phyloP scores from a whole-genome alignment of 2,888 invertebrate genomes.

The Ischnura elegans region DNA sequence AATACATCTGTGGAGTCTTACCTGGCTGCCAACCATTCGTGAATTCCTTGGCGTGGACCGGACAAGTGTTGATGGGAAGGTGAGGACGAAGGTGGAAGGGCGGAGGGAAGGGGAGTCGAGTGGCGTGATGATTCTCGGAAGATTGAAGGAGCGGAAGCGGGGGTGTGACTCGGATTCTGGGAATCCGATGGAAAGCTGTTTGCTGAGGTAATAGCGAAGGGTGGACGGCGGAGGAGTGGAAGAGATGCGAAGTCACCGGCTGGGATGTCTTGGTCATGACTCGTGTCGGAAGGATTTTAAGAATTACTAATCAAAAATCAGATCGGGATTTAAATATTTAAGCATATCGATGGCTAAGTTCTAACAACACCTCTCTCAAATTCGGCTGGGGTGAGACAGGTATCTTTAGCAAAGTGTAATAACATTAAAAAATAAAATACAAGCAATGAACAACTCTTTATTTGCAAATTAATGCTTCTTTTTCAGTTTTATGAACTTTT shows the following conservation, averaged over 20 bases:
- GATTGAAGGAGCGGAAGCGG: background rate
- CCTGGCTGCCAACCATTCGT: background rate
- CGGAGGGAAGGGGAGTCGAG: background rate
- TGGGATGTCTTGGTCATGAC: background rate
- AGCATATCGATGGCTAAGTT: no score
- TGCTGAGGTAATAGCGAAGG: background rate
- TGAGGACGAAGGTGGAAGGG: background rate
- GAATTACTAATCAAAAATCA: no score
- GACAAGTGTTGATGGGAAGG: background rate
- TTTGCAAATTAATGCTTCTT: no score
- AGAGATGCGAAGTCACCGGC: background rate
- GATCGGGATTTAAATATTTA: no score
- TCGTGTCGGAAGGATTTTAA: background rate
- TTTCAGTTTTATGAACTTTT: no score
- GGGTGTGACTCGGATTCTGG: background rate
- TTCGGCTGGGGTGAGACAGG: no score
- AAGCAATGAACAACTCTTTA: no score
- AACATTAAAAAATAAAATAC: no score
- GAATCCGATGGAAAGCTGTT: background rate
- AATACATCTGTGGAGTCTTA: background rate
- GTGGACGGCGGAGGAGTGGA: conserved; percentile 3
- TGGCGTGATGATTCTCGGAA: background rate
- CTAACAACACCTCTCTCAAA: no score
- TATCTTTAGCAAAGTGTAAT: no score
- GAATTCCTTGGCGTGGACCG: background rate